These are phyloP conservation scores for Acrocephalus kingi DNA, from an alignment of 2,113 vertebrate genomes.

Conservation along the genomic window DNA sequence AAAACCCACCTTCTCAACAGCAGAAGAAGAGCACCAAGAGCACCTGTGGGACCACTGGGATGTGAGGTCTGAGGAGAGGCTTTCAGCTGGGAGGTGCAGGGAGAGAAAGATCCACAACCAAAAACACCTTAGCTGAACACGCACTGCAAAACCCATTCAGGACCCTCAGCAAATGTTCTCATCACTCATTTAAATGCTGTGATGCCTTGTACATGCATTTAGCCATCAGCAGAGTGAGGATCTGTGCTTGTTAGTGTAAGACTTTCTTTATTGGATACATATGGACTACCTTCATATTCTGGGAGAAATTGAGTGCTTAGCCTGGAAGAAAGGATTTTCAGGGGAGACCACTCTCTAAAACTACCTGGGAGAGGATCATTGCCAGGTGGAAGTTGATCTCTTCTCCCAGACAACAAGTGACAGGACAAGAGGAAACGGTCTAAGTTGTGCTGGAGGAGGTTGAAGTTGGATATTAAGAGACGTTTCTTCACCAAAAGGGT, in stretches of 20 bases:
- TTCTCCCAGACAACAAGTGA: neutral
- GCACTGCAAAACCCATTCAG: neutral
- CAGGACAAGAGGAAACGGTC: neutral
- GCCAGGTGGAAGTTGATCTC: neutral
- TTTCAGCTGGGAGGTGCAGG: neutral
- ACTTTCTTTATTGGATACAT: neutral
- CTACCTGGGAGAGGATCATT: neutral
- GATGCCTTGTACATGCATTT: neutral
- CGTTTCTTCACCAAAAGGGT: neutral
- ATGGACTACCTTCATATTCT: neutral
- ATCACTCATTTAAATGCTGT: neutral
- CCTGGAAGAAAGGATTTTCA: neutral
- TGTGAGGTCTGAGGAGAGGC: neutral
- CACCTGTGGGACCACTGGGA: neutral
- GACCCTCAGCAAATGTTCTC: neutral
- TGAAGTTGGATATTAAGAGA: neutral
- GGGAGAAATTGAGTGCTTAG: neutral
- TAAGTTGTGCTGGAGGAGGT: neutral
- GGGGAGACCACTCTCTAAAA: neutral
- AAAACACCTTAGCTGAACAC: neutral
- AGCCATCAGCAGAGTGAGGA: neutral
- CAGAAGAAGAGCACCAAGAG: neutral
- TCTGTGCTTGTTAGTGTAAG: neutral
- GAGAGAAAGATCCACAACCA: neutral
- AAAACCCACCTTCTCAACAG: neutral